Conservation (phyloP, 2,888 invertebrate genomes). For the Eledona agricola region DNA sequence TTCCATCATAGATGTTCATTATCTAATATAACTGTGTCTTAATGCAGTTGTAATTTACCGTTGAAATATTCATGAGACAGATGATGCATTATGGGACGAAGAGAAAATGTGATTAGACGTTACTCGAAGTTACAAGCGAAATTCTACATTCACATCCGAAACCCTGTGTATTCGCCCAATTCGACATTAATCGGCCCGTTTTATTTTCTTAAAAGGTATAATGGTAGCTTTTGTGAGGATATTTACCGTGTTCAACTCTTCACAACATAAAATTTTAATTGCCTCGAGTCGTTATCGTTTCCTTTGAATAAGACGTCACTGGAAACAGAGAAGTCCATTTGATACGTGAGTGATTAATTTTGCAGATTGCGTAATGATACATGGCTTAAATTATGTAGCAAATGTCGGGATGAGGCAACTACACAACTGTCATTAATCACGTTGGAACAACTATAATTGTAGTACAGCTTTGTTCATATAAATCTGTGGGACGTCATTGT, state of each 20-base stretch:
- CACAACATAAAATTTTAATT: conserved; percentile 30
- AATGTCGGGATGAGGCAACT: conserved; percentile 28
- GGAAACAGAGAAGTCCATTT: conserved; percentile 2
- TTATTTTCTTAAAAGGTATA: conserved; percentile 31
- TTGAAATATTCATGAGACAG: conserved; percentile 21
- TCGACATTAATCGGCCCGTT: conserved; percentile 26
- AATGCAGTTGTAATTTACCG: conserved; percentile 14
- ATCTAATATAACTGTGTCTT: conserved; percentile 13
- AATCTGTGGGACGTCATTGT: too few species aligned
- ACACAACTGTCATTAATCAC: conserved; percentile 34
- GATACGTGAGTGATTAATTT: conserved; percentile 32
- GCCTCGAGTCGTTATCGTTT: conserved; percentile 3
- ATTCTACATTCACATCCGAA: conserved; percentile 21
- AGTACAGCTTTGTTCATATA: conserved; percentile 29
- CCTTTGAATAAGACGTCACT: conserved; percentile 1
- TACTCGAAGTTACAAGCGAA: conserved; percentile 21
- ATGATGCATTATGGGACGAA: conserved; percentile 23
- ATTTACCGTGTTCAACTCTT: conserved; percentile 9
- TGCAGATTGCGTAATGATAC: conserved; percentile 36
- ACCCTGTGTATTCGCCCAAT: conserved; percentile 21
- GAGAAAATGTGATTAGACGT: conserved; percentile 27
- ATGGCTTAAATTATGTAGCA: conserved; percentile 34
- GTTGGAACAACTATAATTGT: conserved; percentile 31
- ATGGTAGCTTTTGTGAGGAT: conserved; percentile 28
- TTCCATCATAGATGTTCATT: too few species aligned